Evolutionary conservation across 2,113 vertebrate species (phyloP), one percentile per base, ranked within the genome.

Genomic region (Talpa occidentalis): DNA sequence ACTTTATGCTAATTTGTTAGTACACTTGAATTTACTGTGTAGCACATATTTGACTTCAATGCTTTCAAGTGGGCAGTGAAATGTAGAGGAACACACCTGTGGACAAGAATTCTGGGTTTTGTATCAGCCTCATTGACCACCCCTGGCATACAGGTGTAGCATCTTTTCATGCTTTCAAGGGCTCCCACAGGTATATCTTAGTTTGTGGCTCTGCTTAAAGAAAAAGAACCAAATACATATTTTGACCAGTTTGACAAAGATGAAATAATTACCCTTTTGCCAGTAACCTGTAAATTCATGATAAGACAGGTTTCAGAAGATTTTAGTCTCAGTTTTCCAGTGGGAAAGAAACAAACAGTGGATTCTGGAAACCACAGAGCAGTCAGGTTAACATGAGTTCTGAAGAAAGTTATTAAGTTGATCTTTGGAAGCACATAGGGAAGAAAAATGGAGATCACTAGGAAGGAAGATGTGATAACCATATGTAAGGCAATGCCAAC

Each of bases 191-290:
- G 44, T 3, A 62, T 66, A 72, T 92, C 73, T 90, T 90, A 79
- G 19, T 88, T 62, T 79, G 35, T 74, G 62, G 32, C 35, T 87
- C 19, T 96, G 67, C 79, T 92, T 89, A 82, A 83, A 47, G 30
- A 80, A 54, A 60, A 80, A 59, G 10, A 54, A 21, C 1, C 2
- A 83, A 91, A 83, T 82, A 6, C 1, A 28, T 79, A 22, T 84
- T 91, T 67, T 91, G 19, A 84, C 32, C 73, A 86, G 47, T n/a
- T 91, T 66, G 90, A 67, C 37, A 21, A 69, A 77, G 22, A 44
- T 32, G 52, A 54, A 96, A 70, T 49, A 44, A 67, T 59, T 85
- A 12, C 37, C 54, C 1, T 22, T 92, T 73, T 59, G 9, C 64
- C 4, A n/a, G 69, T 89, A 69, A 81, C 62, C 49, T 69, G 10